These are phyloP conservation scores for Allolobophora icterica DNA, from an alignment of 2,888 invertebrate species.

Conservation along the genomic window DNA sequence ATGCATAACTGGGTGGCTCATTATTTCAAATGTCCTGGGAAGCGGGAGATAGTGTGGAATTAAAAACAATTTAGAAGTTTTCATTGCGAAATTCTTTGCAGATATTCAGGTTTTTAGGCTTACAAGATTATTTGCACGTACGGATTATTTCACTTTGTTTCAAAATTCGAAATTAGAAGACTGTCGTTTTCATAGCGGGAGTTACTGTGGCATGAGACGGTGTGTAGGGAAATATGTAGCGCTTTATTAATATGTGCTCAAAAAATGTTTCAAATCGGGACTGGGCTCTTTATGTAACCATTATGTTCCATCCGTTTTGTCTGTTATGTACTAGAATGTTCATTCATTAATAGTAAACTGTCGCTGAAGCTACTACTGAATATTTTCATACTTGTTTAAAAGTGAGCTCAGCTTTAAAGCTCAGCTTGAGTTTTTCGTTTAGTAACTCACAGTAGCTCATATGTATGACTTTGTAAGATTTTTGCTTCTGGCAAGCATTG, in stretches of 20 bases:
- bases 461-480: neutral
- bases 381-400: too few relatives aligned
- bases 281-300: too few relatives aligned
- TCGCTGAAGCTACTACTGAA: too few relatives aligned
- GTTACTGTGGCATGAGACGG: neutral
- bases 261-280: too few relatives aligned
- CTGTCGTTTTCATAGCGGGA: neutral
- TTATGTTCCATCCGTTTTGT: too few relatives aligned
- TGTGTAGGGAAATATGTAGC: too few relatives aligned
- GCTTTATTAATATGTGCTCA: too few relatives aligned
- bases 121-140: neutral
- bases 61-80: neutral
- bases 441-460: neutral
- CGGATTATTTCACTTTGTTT: neutral
- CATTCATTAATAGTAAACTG: too few relatives aligned
- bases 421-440: too few relatives aligned
- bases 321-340: too few relatives aligned
- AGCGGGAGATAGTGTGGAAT: neutral
- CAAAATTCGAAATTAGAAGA: neutral
- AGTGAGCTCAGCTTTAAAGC: too few relatives aligned
- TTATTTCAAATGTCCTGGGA: neutral
- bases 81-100: neutral
- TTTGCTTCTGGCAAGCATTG: neutral
- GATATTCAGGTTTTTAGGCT: neutral
- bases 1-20: neutral